A percentile compares a stretch with the other conserved stretches of the same genome.
phyloP scores from a whole-genome alignment of 1,140 invertebrate genomes.

The Bombus waltoni region DNA sequence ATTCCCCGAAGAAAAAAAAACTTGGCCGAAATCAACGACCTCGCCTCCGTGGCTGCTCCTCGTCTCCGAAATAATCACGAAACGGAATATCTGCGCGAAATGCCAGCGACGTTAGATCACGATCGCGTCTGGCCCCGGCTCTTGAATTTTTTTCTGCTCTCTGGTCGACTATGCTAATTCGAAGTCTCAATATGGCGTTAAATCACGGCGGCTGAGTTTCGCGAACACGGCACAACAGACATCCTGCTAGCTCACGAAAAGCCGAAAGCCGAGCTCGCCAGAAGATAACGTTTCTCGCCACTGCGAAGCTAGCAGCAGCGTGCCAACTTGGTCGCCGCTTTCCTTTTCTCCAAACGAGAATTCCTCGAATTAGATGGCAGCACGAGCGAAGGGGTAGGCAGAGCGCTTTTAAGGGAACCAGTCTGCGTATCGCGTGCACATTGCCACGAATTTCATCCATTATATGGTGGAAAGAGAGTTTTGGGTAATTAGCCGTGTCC shows the following conservation, averaged over 20 bases:
- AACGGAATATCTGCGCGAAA: slow-evolving; percentile 18
- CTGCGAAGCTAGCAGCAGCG: slow-evolving; percentile 20
- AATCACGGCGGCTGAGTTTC: slow-evolving; percentile 54
- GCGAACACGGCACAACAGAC: not conserved
- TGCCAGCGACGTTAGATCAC: slow-evolving; percentile 57
- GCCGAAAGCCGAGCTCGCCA: not conserved
- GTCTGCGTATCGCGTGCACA: slow-evolving; percentile 42
- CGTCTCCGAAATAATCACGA: slow-evolving; percentile 1
- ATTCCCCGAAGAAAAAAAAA: not conserved
- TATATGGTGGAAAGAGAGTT: slow-evolving; percentile 39
- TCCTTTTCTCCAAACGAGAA: slow-evolving; percentile 12
- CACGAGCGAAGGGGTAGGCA: not conserved
- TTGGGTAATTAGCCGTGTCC: slow-evolving; percentile 50
- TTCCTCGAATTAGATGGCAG: slow-evolving; percentile 53
- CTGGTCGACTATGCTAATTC: slow-evolving; percentile 54
- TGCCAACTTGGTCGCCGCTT: not conserved
- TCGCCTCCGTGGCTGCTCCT: not conserved
- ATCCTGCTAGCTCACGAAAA: slow-evolving; percentile 5
- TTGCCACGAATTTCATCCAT: slow-evolving; percentile 33
- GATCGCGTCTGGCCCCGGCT: not conserved
- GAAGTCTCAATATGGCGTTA: slow-evolving; percentile 51
- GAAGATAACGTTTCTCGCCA: slow-evolving; percentile 32
- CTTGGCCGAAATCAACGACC: not conserved
- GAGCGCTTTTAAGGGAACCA: slow-evolving; percentile 40
- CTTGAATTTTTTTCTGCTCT: not conserved